phyloP scores from a whole-genome alignment of 2,888 invertebrate genomes.

The Heliconius cydno region DNA sequence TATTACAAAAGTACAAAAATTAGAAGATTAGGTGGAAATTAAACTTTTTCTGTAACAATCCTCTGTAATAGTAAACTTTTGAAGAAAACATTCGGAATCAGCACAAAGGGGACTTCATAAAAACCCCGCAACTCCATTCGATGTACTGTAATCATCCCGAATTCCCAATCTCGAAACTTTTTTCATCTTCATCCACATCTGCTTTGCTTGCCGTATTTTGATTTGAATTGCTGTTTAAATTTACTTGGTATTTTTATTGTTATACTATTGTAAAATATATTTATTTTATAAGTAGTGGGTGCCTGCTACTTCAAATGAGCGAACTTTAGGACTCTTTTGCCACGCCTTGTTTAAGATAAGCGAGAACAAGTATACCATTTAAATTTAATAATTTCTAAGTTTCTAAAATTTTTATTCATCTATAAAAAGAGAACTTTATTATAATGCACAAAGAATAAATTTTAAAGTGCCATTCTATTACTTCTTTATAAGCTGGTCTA shows the following conservation, averaged over 20 bases:
- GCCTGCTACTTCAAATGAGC: too few species aligned
- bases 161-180: constrained; percentile 78
- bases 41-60: constrained; percentile 62
- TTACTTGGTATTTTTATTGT: constrained; percentile 14
- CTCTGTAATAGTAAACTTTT: constrained; percentile 63
- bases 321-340: too few species aligned
- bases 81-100: constrained; percentile 74
- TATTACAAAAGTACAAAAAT: constrained; percentile 40
- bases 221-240: constrained; percentile 53
- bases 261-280: not conserved
- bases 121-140: constrained; percentile 77
- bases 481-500: too few species aligned
- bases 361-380: too few species aligned
- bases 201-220: constrained; percentile 69
- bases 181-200: constrained; percentile 82
- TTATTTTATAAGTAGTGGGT: not conserved
- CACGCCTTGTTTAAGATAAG: too few species aligned
- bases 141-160: constrained; percentile 80
- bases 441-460: too few species aligned
- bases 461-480: too few species aligned
- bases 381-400: too few species aligned
- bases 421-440: too few species aligned
- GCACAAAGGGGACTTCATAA: constrained; percentile 78
- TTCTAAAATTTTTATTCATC: too few species aligned
- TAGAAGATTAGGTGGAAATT: constrained; percentile 66